Evolutionary conservation across 2,113 vertebrate species (phyloP).

Genomic region (Zapornia atra): DNA sequence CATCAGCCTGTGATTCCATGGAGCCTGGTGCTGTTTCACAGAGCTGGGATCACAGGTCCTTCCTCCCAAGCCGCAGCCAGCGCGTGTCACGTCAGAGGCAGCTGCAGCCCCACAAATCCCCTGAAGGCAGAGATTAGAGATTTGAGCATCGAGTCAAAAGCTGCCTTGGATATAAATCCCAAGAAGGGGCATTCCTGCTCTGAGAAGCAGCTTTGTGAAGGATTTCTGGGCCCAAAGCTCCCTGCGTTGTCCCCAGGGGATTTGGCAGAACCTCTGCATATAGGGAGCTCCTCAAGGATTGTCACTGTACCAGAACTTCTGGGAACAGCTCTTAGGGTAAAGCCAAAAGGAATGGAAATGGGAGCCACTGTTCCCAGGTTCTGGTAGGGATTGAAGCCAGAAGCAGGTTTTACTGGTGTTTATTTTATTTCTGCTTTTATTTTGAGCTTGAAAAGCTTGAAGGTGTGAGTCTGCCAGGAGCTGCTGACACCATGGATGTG

Average conservation of each 20-base stretch:
- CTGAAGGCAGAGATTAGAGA: conserved; percentile 37
- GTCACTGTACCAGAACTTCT: not conserved
- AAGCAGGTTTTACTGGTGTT: not conserved
- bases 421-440: not conserved
- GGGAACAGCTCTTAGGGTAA: not conserved
- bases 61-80: not conserved
- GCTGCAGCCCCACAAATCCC: not conserved
- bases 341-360: not conserved
- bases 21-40: not conserved
- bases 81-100: not conserved
- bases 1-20: no score
- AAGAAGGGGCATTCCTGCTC: not conserved
- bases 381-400: not conserved
- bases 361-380: not conserved
- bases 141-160: conserved; percentile 1
- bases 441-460: accelerated
- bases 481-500: not conserved
- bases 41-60: not conserved
- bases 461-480: not conserved
- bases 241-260: not conserved
- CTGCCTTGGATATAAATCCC: conserved; percentile 5
- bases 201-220: not conserved
- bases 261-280: not conserved
- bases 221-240: not conserved
- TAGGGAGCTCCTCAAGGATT: accelerated